Base-by-base conservation (phyloP, 2,113 vertebrate species). In the Hypocryptadius cinnamomeus region DNA sequence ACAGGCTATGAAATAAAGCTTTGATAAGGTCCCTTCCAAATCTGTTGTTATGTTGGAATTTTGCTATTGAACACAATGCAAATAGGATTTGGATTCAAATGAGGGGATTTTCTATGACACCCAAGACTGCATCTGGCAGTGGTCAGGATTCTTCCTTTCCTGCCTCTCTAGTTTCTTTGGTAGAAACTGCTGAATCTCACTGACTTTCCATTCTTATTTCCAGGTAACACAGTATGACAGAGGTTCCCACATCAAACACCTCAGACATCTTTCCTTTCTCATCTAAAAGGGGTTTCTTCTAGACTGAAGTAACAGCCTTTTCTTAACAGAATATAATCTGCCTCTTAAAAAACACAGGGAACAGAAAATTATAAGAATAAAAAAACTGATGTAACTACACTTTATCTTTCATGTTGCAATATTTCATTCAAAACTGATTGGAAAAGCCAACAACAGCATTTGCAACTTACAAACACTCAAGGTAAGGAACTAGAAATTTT, bases 391-490 rank as follows among this genome's bases (percentile, higher is more conserved):
- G 17, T 17, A 74, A 56, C 28, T 60, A 74, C 48, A 56, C 21
- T 20, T 9, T 74, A 56, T 82, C n/a, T 79, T 84, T 79, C 31
- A 51, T 40, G 30, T 79, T 95, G 85, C 63, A 48, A 51, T 71
- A 60, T 79, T 56, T n/a, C 23, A 22, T 48, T 85, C 40, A 33
- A 45, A 87, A 69, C 6, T n/a, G 50, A 45, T 11, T 65, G 27
- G 23, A 85, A 89, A 88, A 90, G 25, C 21, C 31, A 87, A 25
- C 51, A 74, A n/a, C 9, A 57, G 10, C 21, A 53, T 42, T 76
- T 74, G 25, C 8, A 4, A 87, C 31, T 42, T 87, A 61, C 4
- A 35, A 79, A 15, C 33, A 77, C 13, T 63, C 0, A 0, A 51
- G 31, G 35, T 31, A 94, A 93, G 30, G 33, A 89, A 70, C 23